phyloP scores from a whole-genome alignment of 2,797 vertebrate species.

The Micromesistius poutassou region DNA sequence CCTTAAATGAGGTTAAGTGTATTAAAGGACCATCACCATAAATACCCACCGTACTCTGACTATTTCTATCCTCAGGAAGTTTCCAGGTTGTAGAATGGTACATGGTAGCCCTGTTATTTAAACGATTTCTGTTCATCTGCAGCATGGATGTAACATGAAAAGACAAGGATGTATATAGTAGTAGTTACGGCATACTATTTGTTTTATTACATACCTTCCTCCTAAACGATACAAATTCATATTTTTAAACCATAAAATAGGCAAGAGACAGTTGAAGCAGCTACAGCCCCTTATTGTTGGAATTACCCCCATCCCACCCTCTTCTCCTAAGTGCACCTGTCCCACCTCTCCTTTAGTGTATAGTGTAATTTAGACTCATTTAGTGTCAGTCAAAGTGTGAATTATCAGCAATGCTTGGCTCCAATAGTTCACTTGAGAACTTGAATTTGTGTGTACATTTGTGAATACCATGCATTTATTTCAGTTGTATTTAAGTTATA shows the following conservation, averaged over 20 bases:
- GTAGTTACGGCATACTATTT: neutral
- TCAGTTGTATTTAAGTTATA: neutral
- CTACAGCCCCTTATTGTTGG: neutral
- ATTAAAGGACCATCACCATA: neutral
- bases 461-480: neutral
- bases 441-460: neutral
- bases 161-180: neutral
- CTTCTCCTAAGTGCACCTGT: neutral
- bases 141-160: slow-evolving; percentile 35
- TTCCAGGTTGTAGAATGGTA: slow-evolving; percentile 58
- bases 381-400: neutral
- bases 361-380: too few species aligned
- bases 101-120: slow-evolving; percentile 24
- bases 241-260: neutral
- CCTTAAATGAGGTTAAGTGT: neutral
- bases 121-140: slow-evolving; percentile 4
- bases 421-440: neutral
- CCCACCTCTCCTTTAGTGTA: too few species aligned
- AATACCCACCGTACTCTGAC: neutral
- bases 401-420: neutral
- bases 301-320: neutral
- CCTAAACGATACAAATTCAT: neutral
- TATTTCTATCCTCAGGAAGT: slow-evolving; percentile 11
- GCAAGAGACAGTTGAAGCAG: neutral
- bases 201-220: neutral